phyloP scores from a whole-genome alignment of 1,140 invertebrate species.

The Caenorhabditis brenneri region DNA sequence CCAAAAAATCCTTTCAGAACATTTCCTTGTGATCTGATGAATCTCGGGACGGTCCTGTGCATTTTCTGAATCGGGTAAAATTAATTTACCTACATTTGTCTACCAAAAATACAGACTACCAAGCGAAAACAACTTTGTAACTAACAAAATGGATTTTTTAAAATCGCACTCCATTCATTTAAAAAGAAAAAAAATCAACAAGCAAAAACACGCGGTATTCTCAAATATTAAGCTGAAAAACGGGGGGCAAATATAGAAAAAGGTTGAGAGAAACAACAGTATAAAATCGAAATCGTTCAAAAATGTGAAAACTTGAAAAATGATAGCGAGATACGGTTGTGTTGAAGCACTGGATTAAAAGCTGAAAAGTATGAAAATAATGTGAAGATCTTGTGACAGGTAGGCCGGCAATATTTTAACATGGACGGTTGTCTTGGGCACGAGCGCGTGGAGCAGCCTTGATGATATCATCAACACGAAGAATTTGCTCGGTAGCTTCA shows the following conservation, averaged over 20 bases:
- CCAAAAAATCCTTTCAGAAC: slow-evolving; percentile 6
- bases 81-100: too few relatives aligned
- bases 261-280: not conserved
- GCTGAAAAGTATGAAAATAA: not conserved
- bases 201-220: slow-evolving; percentile 38
- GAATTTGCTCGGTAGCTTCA: slow-evolving; percentile 96
- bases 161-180: slow-evolving; percentile 41
- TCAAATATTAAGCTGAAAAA: not conserved
- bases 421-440: slow-evolving; percentile 78
- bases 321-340: slow-evolving; percentile 11
- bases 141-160: not conserved
- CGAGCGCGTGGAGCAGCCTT: slow-evolving; percentile 90
- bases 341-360: slow-evolving; percentile 29
- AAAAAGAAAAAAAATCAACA: slow-evolving; percentile 31
- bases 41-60: not conserved
- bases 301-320: not conserved
- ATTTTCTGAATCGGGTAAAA: not conserved
- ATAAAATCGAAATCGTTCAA: not conserved
- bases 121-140: too few relatives aligned
- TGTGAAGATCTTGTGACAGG: not conserved
- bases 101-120: too few relatives aligned
- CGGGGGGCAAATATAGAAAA: not conserved
- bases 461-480: slow-evolving; percentile 96
- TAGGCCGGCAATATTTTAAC: slow-evolving; percentile 54
- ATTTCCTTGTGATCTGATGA: not conserved